Evolutionary conservation across 2,888 invertebrate genomes (phyloP), one percentile per base, ranked within the genome.

Genomic region (Hemicrepidius hirtus): DNA sequence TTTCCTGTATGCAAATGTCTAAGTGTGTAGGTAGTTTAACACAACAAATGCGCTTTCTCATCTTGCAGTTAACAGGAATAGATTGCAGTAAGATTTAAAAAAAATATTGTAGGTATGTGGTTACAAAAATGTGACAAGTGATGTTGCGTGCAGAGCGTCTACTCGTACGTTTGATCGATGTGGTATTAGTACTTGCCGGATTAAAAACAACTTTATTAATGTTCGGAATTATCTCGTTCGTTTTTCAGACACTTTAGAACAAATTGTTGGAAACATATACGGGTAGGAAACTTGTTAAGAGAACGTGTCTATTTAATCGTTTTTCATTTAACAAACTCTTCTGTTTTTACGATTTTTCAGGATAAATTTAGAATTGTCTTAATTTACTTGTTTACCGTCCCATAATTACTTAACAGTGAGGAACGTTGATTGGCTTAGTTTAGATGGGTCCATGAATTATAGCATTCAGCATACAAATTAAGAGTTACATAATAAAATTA

Each of bases 401-500:
- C 28, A 28, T 53, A 53, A 53, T 53, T 53, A 53, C 28, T 24
- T 28, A 28, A 12, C 53, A 32, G 13, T 53, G 53, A 16, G n/a
- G n/a, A 53, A 53, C 53, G 53, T 32, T 53, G 53, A 53, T 53
- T 53, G 53, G 53, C 28, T 53, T 53, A 53, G 28, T 16, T 4
- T 53, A 28, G 21, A 53, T 32, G 53, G n/a, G n/a, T n/a, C 53
- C 20, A 21, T 53, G 21, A 53, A n/a, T 53, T 53, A 53, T 28
- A 13, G 53, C 53, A 28, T 53, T 24, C 53, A 28, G 3, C 49
- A 28, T 24, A 66, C 66, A 71, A 71, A 60, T 71, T 66, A 59
- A n/a, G 49, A 66, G 50, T 66, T 71, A 53, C 66, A 67, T 41
- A 71, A 71, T 67, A 62, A 71, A 71, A 71, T 66, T 71, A 73